Evolutionary conservation across 2,113 vertebrate species (phyloP), one percentile per base, ranked within the genome.

Genomic region (Platichthys stellatus): DNA sequence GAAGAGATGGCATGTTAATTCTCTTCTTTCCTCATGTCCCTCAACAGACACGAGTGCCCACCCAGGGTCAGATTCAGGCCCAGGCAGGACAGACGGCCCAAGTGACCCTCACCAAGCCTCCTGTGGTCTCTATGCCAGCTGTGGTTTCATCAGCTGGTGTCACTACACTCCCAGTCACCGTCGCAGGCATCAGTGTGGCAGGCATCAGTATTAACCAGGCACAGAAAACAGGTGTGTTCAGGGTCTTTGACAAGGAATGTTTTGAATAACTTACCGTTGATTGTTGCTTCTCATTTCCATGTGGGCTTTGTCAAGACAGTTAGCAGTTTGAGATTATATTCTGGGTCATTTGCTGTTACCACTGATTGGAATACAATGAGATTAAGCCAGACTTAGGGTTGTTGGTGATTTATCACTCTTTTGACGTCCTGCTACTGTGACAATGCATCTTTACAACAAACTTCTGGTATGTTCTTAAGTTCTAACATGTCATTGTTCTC

Each of bases 81-180:
- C 96, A 96, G 74, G 82, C 94, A 8, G 95, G 94, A 0, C 95
- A 95, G 76, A 93, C 95, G 1, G 94, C 96, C 4, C 97, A 97
- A 76, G 96, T 97, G 78, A 95, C 97, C 68, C 90, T 97, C 85
- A 96, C 96, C 31, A 98, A 98, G 78, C 95, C 96, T 63, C 95
- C 96, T 0, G 95, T 97, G 66, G 95, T 97, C 61, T 96, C 96
- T 4, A 93, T 97, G 56, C 95, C 96, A 1, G 92, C 96, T 11
- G 96, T 97, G 57, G 96, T 96, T 5, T 96, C 96, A 0, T 96
- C 96, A 9, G 92, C 96, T 11, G 96, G 95, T 2, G 96, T 98
- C 82, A 97, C 96, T 3, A 96, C 96, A 0, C 94, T 97, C 21
- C 96, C 96, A 0, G 96, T 97, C 23, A 96, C 95, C 2, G 94